phyloP scores from a whole-genome alignment of 2,113 vertebrate species.

The Cololabis saira region DNA sequence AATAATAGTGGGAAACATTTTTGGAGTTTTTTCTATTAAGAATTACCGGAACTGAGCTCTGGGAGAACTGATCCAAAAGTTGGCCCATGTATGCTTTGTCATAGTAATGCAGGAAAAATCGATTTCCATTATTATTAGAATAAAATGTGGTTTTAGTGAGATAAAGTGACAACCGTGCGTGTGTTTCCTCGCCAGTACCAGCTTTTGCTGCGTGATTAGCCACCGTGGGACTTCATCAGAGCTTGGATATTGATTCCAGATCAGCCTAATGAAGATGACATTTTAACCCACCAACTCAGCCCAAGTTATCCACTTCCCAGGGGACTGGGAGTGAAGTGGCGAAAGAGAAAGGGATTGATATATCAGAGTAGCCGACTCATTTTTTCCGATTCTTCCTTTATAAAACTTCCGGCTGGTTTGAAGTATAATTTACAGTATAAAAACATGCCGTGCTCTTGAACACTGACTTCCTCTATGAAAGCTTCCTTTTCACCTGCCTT shows the following conservation, averaged over 20 bases:
- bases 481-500: too few species aligned
- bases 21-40: too few species aligned
- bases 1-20: too few species aligned
- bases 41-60: too few species aligned
- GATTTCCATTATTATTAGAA: conserved; percentile 25
- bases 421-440: not conserved
- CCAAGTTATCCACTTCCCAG: conserved; percentile 20
- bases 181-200: not conserved
- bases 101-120: conserved; percentile 9
- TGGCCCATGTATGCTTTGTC: too few species aligned
- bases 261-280: conserved; percentile 64
- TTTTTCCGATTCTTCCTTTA: conserved; percentile 21
- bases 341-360: conserved; percentile 45
- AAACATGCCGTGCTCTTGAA: too few species aligned
- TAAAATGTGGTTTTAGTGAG: conserved; percentile 30
- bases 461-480: too few species aligned
- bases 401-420: not conserved
- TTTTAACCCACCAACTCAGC: conserved; percentile 43
- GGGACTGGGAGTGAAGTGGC: conserved; percentile 5
- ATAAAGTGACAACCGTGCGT: conserved; percentile 21
- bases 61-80: too few species aligned
- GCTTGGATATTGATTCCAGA: conserved; percentile 55
- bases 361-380: conserved; percentile 37
- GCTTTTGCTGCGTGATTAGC: conserved; percentile 53
- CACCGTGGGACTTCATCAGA: conserved; percentile 52